phyloP scores from a whole-genome alignment of 2,113 vertebrate species.

The Mustelus asterias region DNA sequence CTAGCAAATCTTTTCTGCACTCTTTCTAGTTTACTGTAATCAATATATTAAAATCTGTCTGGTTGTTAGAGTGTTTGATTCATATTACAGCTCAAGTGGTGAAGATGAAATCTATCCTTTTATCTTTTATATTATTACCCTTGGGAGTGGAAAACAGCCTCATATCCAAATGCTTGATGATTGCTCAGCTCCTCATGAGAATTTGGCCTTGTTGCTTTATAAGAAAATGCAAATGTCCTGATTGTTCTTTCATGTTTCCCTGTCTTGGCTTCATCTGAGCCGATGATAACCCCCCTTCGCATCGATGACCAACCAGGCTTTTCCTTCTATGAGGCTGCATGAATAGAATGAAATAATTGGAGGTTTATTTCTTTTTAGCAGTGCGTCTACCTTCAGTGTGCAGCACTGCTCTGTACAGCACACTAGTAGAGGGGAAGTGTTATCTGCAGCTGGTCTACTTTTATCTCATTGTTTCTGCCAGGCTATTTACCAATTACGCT shows the following conservation, averaged over 20 bases:
- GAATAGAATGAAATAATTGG: background rate
- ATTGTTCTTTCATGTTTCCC: background rate
- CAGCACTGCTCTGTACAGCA: background rate
- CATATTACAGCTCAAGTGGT: background rate
- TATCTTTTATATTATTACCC: background rate
- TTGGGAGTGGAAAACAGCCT: background rate
- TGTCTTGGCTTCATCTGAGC: background rate
- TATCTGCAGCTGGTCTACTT: background rate
- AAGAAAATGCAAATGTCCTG: background rate
- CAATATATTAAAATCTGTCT: background rate
- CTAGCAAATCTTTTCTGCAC: too few relatives aligned
- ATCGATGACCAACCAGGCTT: background rate
- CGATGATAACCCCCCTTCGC: background rate
- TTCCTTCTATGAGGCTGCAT: background rate
- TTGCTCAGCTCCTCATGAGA: background rate
- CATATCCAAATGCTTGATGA: background rate
- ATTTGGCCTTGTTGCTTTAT: background rate
- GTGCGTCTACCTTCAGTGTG: background rate
- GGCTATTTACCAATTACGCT: background rate
- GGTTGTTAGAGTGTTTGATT: background rate
- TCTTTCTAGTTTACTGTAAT: background rate
- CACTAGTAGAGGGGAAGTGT: background rate
- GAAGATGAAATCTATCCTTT: background rate
- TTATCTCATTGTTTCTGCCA: background rate
- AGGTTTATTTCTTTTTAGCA: background rate